Evolutionary conservation across 2,113 vertebrate species (phyloP).

Genomic region (Datnioides undecimradiatus): DNA sequence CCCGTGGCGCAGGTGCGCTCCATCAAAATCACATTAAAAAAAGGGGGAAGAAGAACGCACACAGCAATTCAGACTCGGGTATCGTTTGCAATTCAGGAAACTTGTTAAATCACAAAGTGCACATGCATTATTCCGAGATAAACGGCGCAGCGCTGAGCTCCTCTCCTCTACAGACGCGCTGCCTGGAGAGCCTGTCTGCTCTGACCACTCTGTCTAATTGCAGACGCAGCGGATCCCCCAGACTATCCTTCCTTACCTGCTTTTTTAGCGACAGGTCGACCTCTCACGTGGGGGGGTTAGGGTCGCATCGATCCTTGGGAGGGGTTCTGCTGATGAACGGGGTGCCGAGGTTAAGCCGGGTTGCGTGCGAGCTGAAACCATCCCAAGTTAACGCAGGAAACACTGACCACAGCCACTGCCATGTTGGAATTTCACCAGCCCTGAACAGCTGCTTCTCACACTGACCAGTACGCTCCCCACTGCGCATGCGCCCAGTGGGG

Average conservation of each 20-base stretch:
- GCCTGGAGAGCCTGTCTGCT: constrained; percentile 37
- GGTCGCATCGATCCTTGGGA: constrained; percentile 87
- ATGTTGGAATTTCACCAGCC: constrained; percentile 98
- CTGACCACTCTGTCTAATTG: constrained; percentile 73
- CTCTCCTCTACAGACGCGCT: constrained; percentile 45
- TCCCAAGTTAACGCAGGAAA: constrained; percentile 94
- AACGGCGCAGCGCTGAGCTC: constrained; percentile 20
- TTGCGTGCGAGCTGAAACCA: constrained; percentile 91
- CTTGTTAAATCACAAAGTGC: constrained; percentile 80
- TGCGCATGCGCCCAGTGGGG: constrained; percentile 89
- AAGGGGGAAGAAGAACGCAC: not conserved
- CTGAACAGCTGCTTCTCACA: constrained; percentile 94
- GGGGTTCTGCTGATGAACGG: constrained; percentile 85
- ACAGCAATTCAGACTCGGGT: constrained; percentile 75
- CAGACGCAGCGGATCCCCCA: constrained; percentile 80
- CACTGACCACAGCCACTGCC: constrained; percentile 96
- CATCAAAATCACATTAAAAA: constrained; percentile 76
- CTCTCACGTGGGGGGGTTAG: constrained; percentile 84
- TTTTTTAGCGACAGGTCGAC: constrained; percentile 84
- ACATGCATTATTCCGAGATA: constrained; percentile 62
- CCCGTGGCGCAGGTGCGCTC: constrained; percentile 87
- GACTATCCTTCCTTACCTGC: constrained; percentile 87
- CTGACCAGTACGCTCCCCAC: constrained; percentile 88
- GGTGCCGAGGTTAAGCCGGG: constrained; percentile 89
- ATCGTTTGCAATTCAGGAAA: constrained; percentile 51